phyloP scores from a whole-genome alignment of 1,140 invertebrate genomes.

The Papilio polyxenes region DNA sequence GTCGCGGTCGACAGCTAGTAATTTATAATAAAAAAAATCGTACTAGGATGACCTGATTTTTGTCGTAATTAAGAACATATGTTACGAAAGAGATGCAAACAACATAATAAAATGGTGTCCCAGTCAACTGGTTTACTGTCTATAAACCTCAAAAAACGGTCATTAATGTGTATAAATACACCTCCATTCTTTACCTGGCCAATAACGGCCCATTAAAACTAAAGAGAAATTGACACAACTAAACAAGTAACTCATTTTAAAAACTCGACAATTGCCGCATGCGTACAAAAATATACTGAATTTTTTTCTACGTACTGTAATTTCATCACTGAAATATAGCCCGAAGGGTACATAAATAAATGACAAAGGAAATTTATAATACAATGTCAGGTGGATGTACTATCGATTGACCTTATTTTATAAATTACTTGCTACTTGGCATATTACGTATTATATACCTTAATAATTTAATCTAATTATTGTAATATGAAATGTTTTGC shows the following conservation, averaged over 20 bases:
- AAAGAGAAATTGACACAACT: not conserved
- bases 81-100: slow-evolving; percentile 1
- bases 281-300: too few relatives aligned
- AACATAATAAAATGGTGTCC: slow-evolving; percentile 14
- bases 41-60: not conserved
- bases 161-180: slow-evolving; percentile 1
- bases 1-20: too few relatives aligned
- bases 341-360: not conserved
- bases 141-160: slow-evolving; percentile 20
- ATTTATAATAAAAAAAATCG: not conserved
- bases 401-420: slow-evolving; percentile 11
- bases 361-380: not conserved
- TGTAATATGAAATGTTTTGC: too few relatives aligned
- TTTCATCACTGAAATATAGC: not conserved
- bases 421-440: not conserved
- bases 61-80: not conserved
- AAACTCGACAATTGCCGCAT: not conserved
- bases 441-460: not conserved
- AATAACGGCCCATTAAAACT: not conserved
- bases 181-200: not conserved
- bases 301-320: not conserved
- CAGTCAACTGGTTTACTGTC: not conserved
- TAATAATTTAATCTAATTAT: too few relatives aligned
- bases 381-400: slow-evolving; percentile 3
- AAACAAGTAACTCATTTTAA: not conserved